phyloP scores from a whole-genome alignment of 2,797 vertebrate species.

The Spinus olivaceus region DNA sequence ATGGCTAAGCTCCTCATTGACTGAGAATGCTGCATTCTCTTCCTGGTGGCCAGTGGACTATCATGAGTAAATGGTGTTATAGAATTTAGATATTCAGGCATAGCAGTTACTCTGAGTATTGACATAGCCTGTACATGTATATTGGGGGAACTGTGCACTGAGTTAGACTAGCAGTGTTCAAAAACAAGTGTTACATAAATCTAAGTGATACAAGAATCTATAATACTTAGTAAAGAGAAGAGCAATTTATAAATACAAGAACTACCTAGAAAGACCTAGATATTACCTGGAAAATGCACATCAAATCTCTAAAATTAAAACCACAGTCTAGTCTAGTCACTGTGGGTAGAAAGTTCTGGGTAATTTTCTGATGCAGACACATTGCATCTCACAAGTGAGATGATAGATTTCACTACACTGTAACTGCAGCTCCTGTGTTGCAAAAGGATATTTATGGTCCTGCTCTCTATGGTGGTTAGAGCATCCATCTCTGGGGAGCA shows the following conservation, averaged over 20 bases:
- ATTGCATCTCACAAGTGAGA: constrained; percentile 75
- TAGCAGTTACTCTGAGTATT: not conserved
- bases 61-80: not conserved
- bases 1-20: not conserved
- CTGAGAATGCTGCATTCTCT: not conserved
- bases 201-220: not conserved
- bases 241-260: not conserved
- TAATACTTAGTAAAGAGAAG: not conserved
- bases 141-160: not conserved
- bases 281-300: constrained; percentile 77
- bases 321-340: constrained; percentile 82
- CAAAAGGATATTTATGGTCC: constrained; percentile 81
- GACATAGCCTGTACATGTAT: not conserved
- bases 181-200: not conserved
- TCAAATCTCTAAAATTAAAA: constrained; percentile 83
- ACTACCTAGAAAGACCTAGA: not conserved
- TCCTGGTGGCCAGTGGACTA: not conserved
- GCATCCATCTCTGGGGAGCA: constrained; percentile 75
- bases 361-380: constrained; percentile 85
- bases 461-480: constrained; percentile 78
- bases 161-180: not conserved
- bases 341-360: constrained; percentile 83
- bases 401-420: constrained; percentile 77
- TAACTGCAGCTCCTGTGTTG: constrained; percentile 80
- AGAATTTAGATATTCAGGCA: not conserved